Evolutionary conservation across 2,797 vertebrate genomes (phyloP).

Genomic region (Phyllotis vaccarum): DNA sequence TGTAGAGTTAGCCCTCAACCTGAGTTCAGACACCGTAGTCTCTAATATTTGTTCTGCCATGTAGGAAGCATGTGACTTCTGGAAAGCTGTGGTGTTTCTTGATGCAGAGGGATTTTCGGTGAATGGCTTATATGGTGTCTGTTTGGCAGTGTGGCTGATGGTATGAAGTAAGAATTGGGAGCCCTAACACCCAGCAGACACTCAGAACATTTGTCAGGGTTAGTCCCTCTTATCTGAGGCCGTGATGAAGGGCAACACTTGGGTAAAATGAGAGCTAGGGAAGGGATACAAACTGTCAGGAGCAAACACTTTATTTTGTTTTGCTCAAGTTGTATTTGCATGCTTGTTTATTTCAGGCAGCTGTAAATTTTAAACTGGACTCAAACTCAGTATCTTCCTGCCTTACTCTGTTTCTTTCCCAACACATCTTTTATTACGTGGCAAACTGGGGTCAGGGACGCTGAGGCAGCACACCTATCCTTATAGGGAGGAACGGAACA

Average conservation of each 20-base stretch:
- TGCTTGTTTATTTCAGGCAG: background rate
- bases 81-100: background rate
- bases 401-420: constrained; percentile 67
- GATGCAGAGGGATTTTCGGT: background rate
- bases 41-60: background rate
- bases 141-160: background rate
- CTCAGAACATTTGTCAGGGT: background rate
- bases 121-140: background rate
- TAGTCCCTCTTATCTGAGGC: background rate
- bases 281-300: background rate
- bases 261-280: too few species aligned
- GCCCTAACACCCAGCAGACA: background rate
- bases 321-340: background rate
- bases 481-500: background rate
- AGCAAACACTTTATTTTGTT: background rate
- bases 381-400: background rate
- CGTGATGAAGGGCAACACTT: background rate
- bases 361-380: background rate
- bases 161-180: background rate
- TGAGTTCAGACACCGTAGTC: background rate
- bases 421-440: constrained; percentile 61
- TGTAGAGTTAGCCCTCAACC: background rate
- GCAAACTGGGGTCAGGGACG: background rate
- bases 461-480: background rate
- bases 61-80: background rate